phyloP scores from a whole-genome alignment of 1,140 invertebrate species.

The Drosophila mojavensis region DNA sequence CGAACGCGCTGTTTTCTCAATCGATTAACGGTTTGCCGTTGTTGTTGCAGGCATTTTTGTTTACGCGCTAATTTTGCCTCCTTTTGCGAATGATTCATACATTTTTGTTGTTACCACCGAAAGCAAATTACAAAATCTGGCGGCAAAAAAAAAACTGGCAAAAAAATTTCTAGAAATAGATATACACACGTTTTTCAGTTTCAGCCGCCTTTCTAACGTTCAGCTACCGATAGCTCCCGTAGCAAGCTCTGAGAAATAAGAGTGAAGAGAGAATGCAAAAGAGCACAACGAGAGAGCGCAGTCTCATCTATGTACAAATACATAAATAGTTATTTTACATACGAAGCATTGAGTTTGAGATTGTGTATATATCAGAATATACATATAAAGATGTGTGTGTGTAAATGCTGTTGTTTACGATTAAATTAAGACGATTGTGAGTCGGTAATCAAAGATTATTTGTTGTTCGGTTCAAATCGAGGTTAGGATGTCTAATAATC shows the following conservation, averaged over 20 bases:
- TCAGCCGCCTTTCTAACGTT: slow-evolving; percentile 44
- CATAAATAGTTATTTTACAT: slow-evolving; percentile 9
- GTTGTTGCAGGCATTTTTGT: slow-evolving; percentile 40
- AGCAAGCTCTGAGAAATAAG: slow-evolving; percentile 2
- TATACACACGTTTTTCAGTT: slow-evolving; percentile 76
- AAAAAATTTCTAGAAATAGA: slow-evolving; percentile 78
- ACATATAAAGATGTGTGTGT: slow-evolving; percentile 38
- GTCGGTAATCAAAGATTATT: slow-evolving; percentile 77
- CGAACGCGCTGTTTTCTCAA: slow-evolving; percentile 29
- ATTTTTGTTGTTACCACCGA: slow-evolving; percentile 33
- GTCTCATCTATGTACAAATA: slow-evolving; percentile 36
- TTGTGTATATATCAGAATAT: too few species aligned
- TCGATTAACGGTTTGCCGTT: slow-evolving; percentile 37
- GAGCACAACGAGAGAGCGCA: slow-evolving; percentile 28
- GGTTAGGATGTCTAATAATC: slow-evolving; percentile 59
- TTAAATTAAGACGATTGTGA: slow-evolving; percentile 74
- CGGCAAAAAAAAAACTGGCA: slow-evolving; percentile 30
- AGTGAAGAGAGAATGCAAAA: slow-evolving; percentile 13
- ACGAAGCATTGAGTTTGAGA: not conserved
- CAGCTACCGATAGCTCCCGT: slow-evolving; percentile 24
- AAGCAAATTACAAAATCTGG: slow-evolving; percentile 39
- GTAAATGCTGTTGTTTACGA: slow-evolving; percentile 62
- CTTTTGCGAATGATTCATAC: slow-evolving; percentile 58
- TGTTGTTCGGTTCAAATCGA: slow-evolving; percentile 78
- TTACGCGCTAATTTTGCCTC: slow-evolving; percentile 50